These are phyloP conservation scores for Calameuta idolon DNA, from an alignment of 2,888 invertebrate genomes.

Conservation along the genomic window DNA sequence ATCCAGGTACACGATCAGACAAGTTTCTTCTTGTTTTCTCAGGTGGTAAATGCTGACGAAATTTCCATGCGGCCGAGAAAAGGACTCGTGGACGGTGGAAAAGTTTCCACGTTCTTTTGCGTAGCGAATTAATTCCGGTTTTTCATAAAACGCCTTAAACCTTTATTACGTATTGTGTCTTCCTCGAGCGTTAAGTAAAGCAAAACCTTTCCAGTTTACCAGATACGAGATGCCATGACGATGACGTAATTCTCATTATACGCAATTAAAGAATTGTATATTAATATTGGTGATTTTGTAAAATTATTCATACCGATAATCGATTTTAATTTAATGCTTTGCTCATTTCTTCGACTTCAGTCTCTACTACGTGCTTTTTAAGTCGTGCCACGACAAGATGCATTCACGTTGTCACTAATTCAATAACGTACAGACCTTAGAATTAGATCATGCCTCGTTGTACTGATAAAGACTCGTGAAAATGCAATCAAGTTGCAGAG, in stretches of 20 bases:
- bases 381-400: not conserved
- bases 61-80: not conserved
- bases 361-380: not conserved
- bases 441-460: not conserved
- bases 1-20: not conserved
- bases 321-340: not conserved
- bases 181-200: not conserved
- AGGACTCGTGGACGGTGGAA: not conserved
- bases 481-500: not conserved
- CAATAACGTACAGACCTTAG: not conserved
- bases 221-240: not conserved
- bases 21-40: not conserved
- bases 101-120: not conserved
- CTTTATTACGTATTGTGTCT: not conserved
- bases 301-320: not conserved
- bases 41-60: not conserved
- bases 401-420: not conserved
- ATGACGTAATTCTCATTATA: not conserved
- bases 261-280: not conserved
- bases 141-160: not conserved
- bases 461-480: not conserved
- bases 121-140: not conserved
- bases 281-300: not conserved
- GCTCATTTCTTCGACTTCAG: not conserved
- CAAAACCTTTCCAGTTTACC: not conserved